Base-by-base conservation (phyloP, 2,888 invertebrate species). In the Drosophila demipolita region DNA sequence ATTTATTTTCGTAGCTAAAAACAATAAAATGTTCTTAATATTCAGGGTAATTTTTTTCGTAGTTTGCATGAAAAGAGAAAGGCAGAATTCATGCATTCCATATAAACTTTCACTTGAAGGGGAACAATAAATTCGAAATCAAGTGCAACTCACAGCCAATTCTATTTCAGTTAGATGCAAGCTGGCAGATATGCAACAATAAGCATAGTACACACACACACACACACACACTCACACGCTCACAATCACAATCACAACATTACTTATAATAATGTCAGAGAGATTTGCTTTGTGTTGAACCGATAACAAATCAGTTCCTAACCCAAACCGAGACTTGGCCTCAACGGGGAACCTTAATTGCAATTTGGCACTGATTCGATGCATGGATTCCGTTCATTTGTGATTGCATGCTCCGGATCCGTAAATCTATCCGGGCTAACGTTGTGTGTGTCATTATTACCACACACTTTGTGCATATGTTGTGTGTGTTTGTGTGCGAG, bases 281-380 rank as follows among this genome's bases (percentile, higher is more conserved):
- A 15, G 32, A 32, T 42, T 32, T 20, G 42, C 57, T 57, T 57
- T 42, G 57, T 57, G 38, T 6, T 38, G 26, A 11, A 17, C 12
- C 33, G 26, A 35, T 61, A 50, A 20, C 15, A 45, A 64, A 66
- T 57, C 55, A 33, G 42, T 36, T 63, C 4, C 23, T 12, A 2
- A 33, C 40, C n/a, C 66, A 55, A 26, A 54, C 54, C 48, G 33
- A 49, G 55, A n/a, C 8, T 33, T 4, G 23, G 9, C 35, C 38
- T 38, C 12, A 26, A 29, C 29, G 38, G 7, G 53, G 67, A 75
- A 84, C 75, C 75, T 60, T 66, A 70, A 82, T 84, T 82, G 82
- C 64, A 82, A 84, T 82, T 82, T 76, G 65, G 73, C 60, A 61
- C 66, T 52, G 57, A 50, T 66, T 33, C 57, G n/a, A 20, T 29